Base-by-base conservation (phyloP, 2,888 invertebrate genomes). In the Cancer borealis region DNA sequence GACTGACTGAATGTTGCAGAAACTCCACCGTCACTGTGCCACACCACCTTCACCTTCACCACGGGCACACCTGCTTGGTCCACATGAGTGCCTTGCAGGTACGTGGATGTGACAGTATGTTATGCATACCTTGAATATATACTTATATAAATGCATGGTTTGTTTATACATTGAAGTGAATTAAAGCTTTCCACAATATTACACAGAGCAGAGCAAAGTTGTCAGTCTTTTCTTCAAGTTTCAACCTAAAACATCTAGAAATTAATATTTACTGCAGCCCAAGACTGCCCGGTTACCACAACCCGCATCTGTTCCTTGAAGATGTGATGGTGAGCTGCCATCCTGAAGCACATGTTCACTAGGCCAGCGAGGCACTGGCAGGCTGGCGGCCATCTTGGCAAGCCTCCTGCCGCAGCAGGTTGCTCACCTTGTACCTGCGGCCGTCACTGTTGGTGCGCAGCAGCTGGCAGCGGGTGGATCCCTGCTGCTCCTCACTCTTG, bases 381-480 rank as follows among this genome's bases (percentile, higher is more conserved):
- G 73, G 73, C 73, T 73, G 73, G 73, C 26, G 73, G 26, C 89
- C 73, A 26, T 88, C 46, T 88, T 92, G 88, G 79, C n/a, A 8
- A 8, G 87, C 60, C 89, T 66, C 90, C 30, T 94, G 92, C 30
- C 84, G 60, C 45, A 92, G 79, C 49, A 94, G 84, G 46, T 94
- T 94, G 54, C 87, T 94, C 26, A 94, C 92, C 88, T 94, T 94
- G 49, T 94, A 84, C 49, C 91, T 60, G 30, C 91, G 73, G 45
- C 94, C 94, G 6, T 94, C 94, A 91, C 94, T 93, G 79, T 95
- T 95, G 60, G 94, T 92, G 30, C 94, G 92, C 26, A 94, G 92
- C 17, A 94, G 88, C n/a, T 89, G 90, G 21, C 84, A 91, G 84
- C 92, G 84, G 12, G 60, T 66, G 26, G 90, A 45, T 21, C 87